Percentiles rank a stretch among this genome's conserved stretches.
Evolutionary conservation across 2,113 vertebrate genomes (phyloP).

Genomic region (Miniopterus natalensis): DNA sequence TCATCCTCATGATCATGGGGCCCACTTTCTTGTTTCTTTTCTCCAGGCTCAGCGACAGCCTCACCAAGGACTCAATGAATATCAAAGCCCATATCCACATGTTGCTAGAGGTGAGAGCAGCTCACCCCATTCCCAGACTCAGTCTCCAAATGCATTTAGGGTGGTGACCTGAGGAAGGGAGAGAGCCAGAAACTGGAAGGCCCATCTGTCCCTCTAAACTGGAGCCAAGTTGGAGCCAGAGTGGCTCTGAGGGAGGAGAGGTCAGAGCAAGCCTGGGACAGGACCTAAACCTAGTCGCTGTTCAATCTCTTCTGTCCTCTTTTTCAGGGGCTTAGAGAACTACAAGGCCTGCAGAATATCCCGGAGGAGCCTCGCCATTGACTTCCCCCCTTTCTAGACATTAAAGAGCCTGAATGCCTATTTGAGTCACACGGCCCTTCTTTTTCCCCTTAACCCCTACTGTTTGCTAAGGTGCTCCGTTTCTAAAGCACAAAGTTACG

Average conservation of each 20-base stretch:
- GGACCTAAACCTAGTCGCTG: not conserved
- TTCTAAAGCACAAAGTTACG: slow-evolving; percentile 56
- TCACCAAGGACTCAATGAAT: slow-evolving; percentile 93
- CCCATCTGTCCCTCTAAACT: slow-evolving; percentile 42
- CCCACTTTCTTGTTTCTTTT: slow-evolving; percentile 76
- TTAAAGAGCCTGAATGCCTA: slow-evolving; percentile 80
- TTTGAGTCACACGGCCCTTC: slow-evolving; percentile 75
- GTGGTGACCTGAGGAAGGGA: slow-evolving; percentile 45
- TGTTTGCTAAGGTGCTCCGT: slow-evolving; percentile 32
- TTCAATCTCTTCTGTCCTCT: slow-evolving; percentile 58
- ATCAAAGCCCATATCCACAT: slow-evolving; percentile 95
- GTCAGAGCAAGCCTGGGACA: not conserved
- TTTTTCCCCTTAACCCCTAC: slow-evolving; percentile 54
- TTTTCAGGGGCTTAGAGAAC: slow-evolving; percentile 92
- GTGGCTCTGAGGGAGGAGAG: slow-evolving; percentile 5
- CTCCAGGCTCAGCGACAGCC: slow-evolving; percentile 90
- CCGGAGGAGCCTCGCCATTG: slow-evolving; percentile 80
- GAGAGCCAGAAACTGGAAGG: slow-evolving; percentile 46
- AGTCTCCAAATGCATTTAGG: not conserved
- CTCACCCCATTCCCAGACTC: slow-evolving; percentile 54
- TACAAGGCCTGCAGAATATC: slow-evolving; percentile 90
- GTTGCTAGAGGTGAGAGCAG: slow-evolving; percentile 92
- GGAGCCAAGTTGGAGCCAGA: not conserved
- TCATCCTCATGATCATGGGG: slow-evolving; percentile 5
- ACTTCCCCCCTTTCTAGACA: slow-evolving; percentile 46